Evolutionary conservation across 2,888 invertebrate species (phyloP).

Genomic region (Erebia epiphron): DNA sequence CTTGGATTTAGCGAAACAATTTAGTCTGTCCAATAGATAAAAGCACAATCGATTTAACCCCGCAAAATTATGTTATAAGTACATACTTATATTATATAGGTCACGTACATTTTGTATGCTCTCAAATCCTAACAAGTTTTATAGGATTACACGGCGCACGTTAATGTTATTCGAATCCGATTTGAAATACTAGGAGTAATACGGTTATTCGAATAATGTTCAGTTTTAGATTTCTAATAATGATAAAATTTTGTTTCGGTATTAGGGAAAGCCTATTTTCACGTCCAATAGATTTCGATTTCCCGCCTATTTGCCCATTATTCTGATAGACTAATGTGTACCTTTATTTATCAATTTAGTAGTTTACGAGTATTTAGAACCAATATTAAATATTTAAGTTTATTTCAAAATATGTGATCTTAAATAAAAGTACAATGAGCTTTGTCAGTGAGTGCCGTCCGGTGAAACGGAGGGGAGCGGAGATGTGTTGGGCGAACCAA

Average conservation of each 20-base stretch:
- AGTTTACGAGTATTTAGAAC: conserved; percentile 21
- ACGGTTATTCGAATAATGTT: conserved; percentile 46
- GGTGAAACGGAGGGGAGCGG: no score
- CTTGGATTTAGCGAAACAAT: conserved; percentile 67
- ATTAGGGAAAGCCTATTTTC: conserved; percentile 42
- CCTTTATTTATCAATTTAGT: conserved; percentile 23
- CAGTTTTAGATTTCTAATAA: conserved; percentile 48
- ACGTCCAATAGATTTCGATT: conserved; percentile 41
- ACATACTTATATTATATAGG: conserved; percentile 45
- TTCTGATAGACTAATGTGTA: conserved; percentile 33
- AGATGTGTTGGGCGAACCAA: no score
- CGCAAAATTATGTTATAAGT: conserved; percentile 45
- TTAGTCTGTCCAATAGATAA: conserved; percentile 62
- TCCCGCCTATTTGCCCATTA: conserved; percentile 35
- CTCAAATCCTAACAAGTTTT: conserved; percentile 57
- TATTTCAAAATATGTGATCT: background rate
- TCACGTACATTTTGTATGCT: conserved; percentile 46
- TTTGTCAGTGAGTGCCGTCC: no score
- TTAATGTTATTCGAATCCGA: conserved; percentile 61
- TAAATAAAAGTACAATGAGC: background rate
- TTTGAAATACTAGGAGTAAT: conserved; percentile 52
- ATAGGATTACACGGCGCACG: conserved; percentile 60
- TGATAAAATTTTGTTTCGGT: conserved; percentile 46
- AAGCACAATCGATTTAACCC: conserved; percentile 63
- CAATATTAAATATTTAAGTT: conserved; percentile 15